phyloP scores from a whole-genome alignment of 2,113 vertebrate species.

The Hyperopisus bebe region DNA sequence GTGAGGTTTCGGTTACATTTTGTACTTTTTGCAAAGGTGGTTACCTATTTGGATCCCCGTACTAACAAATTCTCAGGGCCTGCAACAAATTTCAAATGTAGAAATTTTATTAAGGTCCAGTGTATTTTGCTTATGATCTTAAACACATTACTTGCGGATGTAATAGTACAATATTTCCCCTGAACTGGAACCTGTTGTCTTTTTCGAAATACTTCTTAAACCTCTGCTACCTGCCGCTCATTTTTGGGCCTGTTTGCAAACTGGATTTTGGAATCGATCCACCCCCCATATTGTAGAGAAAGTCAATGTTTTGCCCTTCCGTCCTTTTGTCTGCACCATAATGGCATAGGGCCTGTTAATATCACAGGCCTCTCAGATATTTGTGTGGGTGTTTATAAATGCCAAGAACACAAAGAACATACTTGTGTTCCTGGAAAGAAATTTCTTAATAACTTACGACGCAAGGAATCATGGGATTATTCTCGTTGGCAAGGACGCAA shows the following conservation, averaged over 20 bases:
- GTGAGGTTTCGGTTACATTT: background rate
- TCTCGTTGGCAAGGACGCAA: background rate
- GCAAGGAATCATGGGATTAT: background rate
- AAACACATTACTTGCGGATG: background rate
- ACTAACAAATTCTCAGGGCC: background rate
- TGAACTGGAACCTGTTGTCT: background rate
- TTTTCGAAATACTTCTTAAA: background rate
- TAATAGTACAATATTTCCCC: background rate
- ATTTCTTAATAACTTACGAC: background rate
- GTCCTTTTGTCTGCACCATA: background rate
- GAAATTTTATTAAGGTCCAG: background rate
- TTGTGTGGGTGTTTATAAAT: background rate
- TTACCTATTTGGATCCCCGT: background rate
- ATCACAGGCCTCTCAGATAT: background rate
- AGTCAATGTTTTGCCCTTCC: background rate
- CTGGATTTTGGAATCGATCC: background rate
- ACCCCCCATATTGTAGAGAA: background rate
- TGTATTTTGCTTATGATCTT: background rate
- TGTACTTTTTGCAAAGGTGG: background rate
- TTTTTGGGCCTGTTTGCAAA: background rate
- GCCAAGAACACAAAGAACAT: background rate
- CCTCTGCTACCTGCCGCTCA: background rate
- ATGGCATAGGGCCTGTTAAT: background rate
- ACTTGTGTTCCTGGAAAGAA: background rate
- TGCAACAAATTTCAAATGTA: background rate